Evolutionary conservation across 2,797 vertebrate species (phyloP).

Genomic region (Sphenodon punctatus): DNA sequence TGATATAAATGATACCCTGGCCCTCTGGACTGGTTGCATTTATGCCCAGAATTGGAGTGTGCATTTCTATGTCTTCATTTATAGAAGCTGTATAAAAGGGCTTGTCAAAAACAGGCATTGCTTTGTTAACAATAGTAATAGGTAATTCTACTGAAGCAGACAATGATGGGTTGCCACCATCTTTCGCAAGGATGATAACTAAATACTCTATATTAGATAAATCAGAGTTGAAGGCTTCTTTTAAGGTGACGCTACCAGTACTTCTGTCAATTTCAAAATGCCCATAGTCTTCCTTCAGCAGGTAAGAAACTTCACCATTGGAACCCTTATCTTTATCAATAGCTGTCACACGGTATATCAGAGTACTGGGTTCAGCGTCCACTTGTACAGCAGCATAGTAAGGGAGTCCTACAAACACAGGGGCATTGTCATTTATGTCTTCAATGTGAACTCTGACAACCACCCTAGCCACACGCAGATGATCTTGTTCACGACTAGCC

Average conservation of each 20-base stretch:
- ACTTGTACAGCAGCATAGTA: constrained; percentile 97
- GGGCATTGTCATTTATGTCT: constrained; percentile 94
- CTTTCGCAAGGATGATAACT: constrained; percentile 88
- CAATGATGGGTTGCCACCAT: constrained; percentile 87
- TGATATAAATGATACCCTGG: constrained; percentile 95
- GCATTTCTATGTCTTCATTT: constrained; percentile 88
- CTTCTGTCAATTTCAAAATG: constrained; percentile 92
- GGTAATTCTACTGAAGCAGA: constrained; percentile 88
- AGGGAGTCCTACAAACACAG: constrained; percentile 92
- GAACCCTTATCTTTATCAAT: constrained; percentile 91
- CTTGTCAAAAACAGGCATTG: constrained; percentile 97
- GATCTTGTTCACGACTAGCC: constrained; percentile 90
- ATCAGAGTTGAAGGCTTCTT: constrained; percentile 91
- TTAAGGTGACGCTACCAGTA: constrained; percentile 87
- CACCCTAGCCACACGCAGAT: constrained; percentile 89
- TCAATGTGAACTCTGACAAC: constrained; percentile 90
- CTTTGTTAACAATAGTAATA: constrained; percentile 97
- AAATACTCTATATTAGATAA: constrained; percentile 94
- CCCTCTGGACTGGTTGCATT: constrained; percentile 97
- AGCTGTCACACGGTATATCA: constrained; percentile 91
- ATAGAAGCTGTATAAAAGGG: constrained; percentile 91
- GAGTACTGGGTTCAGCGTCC: constrained; percentile 89
- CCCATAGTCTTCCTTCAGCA: constrained; percentile 88
- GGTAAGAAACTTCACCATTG: constrained; percentile 92
- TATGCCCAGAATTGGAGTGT: constrained; percentile 91